A percentile compares a stretch with the other conserved stretches of the same genome.
Evolutionary conservation across 2,113 vertebrate species (phyloP).

Genomic region (Xenopus tropicalis): UCB_Xtro_10.0 CM004450.2:63681501-63682000

Average conservation of each 20-base stretch:
- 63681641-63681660: slow-evolving; percentile 94
- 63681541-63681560: slow-evolving; percentile 50
- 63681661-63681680: slow-evolving; percentile 96
- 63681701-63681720: slow-evolving; percentile 55
- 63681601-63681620: slow-evolving; percentile 90
- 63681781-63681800: slow-evolving; percentile 61
- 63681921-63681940: not conserved
- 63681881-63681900: slow-evolving; percentile 50
- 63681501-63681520: not conserved
- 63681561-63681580: slow-evolving; percentile 91
- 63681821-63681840: slow-evolving; percentile 57
- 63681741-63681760: slow-evolving; percentile 59
- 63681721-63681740: slow-evolving; percentile 54
- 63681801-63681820: slow-evolving; percentile 51
- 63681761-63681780: slow-evolving; percentile 72
- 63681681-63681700: slow-evolving; percentile 73
- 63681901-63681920: slow-evolving; percentile 47
- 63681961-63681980: no score
- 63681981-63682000: no score
- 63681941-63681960: not conserved
- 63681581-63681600: slow-evolving; percentile 89
- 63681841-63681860: slow-evolving; percentile 55
- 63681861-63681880: slow-evolving; percentile 57
- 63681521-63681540: slow-evolving; percentile 13
- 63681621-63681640: slow-evolving; percentile 90